A percentile compares a stretch with the other conserved stretches of the same genome.
Conservation (phyloP, 2,888 invertebrate species). For the Tenthredo livida region DNA sequence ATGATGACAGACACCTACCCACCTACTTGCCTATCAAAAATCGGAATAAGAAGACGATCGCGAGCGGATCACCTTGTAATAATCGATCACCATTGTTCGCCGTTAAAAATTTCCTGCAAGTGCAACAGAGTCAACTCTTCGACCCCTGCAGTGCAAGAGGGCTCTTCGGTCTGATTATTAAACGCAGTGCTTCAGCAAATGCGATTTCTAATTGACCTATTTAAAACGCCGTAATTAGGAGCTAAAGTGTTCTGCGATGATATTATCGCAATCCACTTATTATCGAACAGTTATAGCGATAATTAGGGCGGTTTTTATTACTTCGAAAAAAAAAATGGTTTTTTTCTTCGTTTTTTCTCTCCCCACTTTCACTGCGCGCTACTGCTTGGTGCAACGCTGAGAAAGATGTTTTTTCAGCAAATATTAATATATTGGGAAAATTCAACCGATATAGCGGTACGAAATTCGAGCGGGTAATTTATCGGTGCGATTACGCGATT, state of each 20-base stretch:
- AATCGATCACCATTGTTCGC: neutral
- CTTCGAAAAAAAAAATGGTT: neutral
- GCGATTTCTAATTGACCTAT: constrained; percentile 30
- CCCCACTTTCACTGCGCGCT: too few species aligned
- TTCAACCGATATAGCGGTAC: too few species aligned
- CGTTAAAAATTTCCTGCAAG: neutral
- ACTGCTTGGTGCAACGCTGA: too few species aligned
- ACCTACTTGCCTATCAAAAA: too few species aligned
- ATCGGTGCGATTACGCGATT: neutral
- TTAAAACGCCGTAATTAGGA: constrained; percentile 21
- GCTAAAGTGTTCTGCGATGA: neutral
- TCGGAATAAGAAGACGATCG: neutral
- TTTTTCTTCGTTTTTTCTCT: too few species aligned
- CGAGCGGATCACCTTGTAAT: too few species aligned
- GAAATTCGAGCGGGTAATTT: neutral
- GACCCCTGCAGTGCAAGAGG: neutral
- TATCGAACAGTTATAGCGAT: neutral
- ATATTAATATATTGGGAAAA: neutral
- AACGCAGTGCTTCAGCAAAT: constrained; percentile 26
- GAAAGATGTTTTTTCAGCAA: neutral
- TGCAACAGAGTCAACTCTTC: neutral
- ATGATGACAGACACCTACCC: neutral
- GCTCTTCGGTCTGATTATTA: constrained; percentile 32
- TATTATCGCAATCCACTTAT: constrained; percentile 6
- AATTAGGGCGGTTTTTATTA: neutral